Conservation (phyloP, 1,140 invertebrate genomes). For the Choristoneura fumiferana region DNA sequence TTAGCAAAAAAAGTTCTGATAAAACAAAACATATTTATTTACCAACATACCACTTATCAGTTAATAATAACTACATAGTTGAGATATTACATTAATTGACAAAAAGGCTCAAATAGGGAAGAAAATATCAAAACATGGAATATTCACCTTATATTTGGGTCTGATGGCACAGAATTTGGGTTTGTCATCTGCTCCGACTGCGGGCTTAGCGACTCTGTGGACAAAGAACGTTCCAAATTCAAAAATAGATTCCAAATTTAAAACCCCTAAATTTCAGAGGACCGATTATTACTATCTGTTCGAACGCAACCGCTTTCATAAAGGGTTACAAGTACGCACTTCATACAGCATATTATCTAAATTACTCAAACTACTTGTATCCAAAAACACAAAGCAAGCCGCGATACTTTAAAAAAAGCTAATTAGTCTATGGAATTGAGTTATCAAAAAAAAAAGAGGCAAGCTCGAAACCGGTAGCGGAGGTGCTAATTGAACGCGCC, state of each 20-base stretch:
- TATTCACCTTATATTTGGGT: slow-evolving; percentile 70
- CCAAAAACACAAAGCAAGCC: slow-evolving; percentile 9
- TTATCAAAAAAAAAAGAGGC: slow-evolving; percentile 13
- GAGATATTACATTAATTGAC: too few relatives aligned
- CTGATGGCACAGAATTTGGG: slow-evolving; percentile 53
- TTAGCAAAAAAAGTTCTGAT: too few relatives aligned
- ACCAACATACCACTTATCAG: too few relatives aligned
- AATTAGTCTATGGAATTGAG: slow-evolving; percentile 19
- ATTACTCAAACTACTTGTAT: slow-evolving; percentile 1
- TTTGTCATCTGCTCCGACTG: slow-evolving; percentile 66
- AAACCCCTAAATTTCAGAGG: neutral
- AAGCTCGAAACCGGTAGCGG: slow-evolving; percentile 44
- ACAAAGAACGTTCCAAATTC: slow-evolving; percentile 43
- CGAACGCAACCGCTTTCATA: slow-evolving; percentile 10
- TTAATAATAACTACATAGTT: too few relatives aligned
- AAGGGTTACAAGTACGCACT: slow-evolving; percentile 17
- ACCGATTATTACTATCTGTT: neutral
- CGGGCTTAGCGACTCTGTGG: slow-evolving; percentile 64
- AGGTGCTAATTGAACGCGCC: slow-evolving; percentile 68
- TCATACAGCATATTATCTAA: neutral
- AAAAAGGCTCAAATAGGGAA: too few relatives aligned
- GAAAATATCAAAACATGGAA: slow-evolving; percentile 19
- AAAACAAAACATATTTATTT: too few relatives aligned
- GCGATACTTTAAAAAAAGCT: slow-evolving; percentile 14
- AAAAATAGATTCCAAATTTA: neutral